phyloP scores from a whole-genome alignment of 1,140 invertebrate species.

The Andricus grossulariae region DNA sequence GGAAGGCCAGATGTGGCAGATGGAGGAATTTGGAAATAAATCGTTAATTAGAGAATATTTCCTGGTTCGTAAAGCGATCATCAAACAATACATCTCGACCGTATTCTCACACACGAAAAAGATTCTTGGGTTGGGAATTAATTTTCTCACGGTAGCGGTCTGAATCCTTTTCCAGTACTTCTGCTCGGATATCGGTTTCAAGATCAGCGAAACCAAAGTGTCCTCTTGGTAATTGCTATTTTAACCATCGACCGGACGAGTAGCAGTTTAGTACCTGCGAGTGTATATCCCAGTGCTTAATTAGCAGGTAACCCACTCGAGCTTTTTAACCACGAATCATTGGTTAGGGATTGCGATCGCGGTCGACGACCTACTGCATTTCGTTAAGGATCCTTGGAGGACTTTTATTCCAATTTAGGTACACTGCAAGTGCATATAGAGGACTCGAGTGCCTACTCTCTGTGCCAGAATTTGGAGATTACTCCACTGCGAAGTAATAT shows the following conservation, averaged over 20 bases:
- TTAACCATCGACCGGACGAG: background rate
- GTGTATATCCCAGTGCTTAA: conserved; percentile 5
- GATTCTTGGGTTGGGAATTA: background rate
- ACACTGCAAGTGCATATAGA: background rate
- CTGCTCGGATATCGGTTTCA: conserved; percentile 16
- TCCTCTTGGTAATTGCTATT: conserved; percentile 24
- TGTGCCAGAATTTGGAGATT: conserved; percentile 18
- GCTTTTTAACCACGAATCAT: conserved; percentile 30
- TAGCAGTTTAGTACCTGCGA: conserved; percentile 10
- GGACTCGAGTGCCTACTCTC: conserved; percentile 3
- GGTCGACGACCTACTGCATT: background rate
- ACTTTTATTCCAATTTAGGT: conserved; percentile 28
- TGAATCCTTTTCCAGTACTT: conserved; percentile 1
- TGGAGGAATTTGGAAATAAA: too few relatives aligned
- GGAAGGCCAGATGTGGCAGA: too few relatives aligned
- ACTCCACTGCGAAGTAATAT: conserved; percentile 14
- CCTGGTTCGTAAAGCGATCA: too few relatives aligned
- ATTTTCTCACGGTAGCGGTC: conserved; percentile 1
- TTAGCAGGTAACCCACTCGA: conserved; percentile 30
- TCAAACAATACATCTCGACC: background rate
- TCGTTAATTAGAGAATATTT: too few relatives aligned
- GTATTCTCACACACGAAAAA: background rate
- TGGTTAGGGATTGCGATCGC: conserved; percentile 14
- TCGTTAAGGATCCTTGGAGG: conserved; percentile 10
- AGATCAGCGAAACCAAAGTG: conserved; percentile 28